Evolutionary conservation across 2,797 vertebrate species (phyloP).

Genomic region (Carapus acus): DNA sequence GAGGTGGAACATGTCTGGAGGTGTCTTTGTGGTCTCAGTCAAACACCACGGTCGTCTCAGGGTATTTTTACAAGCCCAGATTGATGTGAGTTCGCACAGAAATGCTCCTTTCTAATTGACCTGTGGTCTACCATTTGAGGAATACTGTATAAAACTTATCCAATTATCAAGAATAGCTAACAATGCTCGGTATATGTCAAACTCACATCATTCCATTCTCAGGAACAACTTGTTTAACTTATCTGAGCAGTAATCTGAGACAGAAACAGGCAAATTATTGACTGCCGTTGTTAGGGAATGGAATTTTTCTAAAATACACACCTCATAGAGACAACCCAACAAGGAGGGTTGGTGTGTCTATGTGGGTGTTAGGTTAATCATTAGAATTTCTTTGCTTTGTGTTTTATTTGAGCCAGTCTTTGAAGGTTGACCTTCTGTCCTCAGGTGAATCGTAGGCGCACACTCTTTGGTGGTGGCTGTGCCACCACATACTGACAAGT

Average conservation of each 20-base stretch:
- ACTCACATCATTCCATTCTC: constrained; percentile 6
- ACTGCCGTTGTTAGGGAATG: constrained; percentile 33
- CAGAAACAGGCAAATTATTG: constrained; percentile 32
- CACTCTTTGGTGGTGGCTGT: constrained; percentile 12
- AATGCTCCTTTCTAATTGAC: not conserved
- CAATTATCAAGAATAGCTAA: constrained; percentile 1
- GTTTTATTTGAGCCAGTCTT: constrained; percentile 36
- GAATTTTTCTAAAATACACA: constrained; percentile 34
- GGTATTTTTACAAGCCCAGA: too few relatives aligned
- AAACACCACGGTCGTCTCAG: too few relatives aligned
- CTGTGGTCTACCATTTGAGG: not conserved
- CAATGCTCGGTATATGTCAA: not conserved
- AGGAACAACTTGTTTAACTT: constrained; percentile 53
- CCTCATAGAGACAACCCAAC: constrained; percentile 22
- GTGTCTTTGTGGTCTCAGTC: too few relatives aligned
- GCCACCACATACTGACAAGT: constrained; percentile 29
- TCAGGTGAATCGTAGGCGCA: constrained; percentile 25
- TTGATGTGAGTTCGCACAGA: too few relatives aligned
- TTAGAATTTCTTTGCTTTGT: constrained; percentile 43
- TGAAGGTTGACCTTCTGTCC: constrained; percentile 29
- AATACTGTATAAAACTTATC: not conserved
- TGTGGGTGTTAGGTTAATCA: constrained; percentile 46
- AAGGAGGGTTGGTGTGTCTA: not conserved
- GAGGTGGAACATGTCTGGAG: too few relatives aligned
- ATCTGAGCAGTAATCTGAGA: constrained; percentile 39